phyloP scores from a whole-genome alignment of 2,797 vertebrate genomes.

The Leptatherina wallacei region DNA sequence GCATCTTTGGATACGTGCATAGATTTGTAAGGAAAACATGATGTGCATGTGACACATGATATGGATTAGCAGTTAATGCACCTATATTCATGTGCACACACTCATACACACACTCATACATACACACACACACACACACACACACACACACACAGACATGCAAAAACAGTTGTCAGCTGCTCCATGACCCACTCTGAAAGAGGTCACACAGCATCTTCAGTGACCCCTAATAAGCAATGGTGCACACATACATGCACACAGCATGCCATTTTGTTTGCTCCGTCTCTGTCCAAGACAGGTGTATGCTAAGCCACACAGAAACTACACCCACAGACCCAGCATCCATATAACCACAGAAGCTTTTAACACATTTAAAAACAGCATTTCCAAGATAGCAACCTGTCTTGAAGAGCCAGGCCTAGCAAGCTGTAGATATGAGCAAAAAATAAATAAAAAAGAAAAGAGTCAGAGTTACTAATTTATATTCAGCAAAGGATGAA shows the following conservation, averaged over 20 bases:
- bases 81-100: conserved; percentile 23
- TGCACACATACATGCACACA: conserved; percentile 9
- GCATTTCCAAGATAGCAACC: conserved; percentile 67
- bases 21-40: conserved; percentile 67
- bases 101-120: conserved; percentile 7
- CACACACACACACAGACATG: not conserved
- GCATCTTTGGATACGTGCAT: conserved; percentile 48
- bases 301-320: conserved; percentile 63
- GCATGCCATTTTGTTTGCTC: conserved; percentile 52
- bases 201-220: conserved; percentile 73
- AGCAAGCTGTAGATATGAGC: conserved; percentile 18
- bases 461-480: conserved; percentile 79
- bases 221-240: conserved; percentile 40
- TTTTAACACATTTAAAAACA: conserved; percentile 78
- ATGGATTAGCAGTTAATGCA: conserved; percentile 53
- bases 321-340: conserved; percentile 49
- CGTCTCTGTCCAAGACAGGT: conserved; percentile 74
- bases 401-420: conserved; percentile 38
- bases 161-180: conserved; percentile 70
- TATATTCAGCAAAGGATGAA: conserved; percentile 75
- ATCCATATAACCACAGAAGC: conserved; percentile 66
- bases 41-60: conserved; percentile 71
- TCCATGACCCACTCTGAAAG: conserved; percentile 60
- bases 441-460: conserved; percentile 37
- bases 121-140: no score